Evolutionary conservation across 2,113 vertebrate genomes (phyloP), one percentile per base, ranked within the genome.

Genomic region (Corythoichthys haematopterus): DNA sequence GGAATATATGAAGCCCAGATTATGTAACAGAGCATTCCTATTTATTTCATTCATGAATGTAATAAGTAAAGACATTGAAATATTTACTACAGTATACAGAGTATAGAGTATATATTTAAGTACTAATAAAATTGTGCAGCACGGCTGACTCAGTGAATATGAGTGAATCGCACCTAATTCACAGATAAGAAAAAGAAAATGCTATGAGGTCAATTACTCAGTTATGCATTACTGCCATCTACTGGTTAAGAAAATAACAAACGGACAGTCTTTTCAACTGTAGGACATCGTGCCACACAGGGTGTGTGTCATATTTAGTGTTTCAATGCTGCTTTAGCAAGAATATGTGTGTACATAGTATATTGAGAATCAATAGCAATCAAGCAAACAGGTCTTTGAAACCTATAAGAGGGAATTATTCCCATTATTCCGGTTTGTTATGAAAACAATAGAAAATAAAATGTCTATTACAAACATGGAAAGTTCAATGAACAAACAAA

Each of bases 171-270:
- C 69, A 76, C 51, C 43, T 48, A 70, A 68, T 53, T 51, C 59
- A 38, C 56, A 63, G 56, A 64, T 46, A 3, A 55, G 43, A 74
- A 52, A 38, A 66, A 69, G 70, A 73, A 65, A 13, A 35, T 66
- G 63, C 43, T 60, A 13, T 60, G 16, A 35, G 57, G 50, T 43
- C 2, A 36, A 52, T 1, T 59, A 16, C 79, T 85, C 58, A 45
- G 82, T 74, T 88, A 83, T 88, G 80, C 86, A 85, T 90, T 85
- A 91, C 85, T 90, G 92, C 91, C 92, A 92, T 88, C 92, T 92
- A 86, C 87, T 91, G 92, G 89, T 67, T 57, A 69, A 76, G 45
- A 3, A 11, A 72, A 62, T 55, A 75, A 58, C 70, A 38, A 57
- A 36, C 13, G 14, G 12, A 36, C 0, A 11, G 3, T 8, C 35